These are phyloP conservation scores for Meiosimyza decipiens DNA, from an alignment of 2,888 invertebrate genomes.

Conservation along the genomic window DNA sequence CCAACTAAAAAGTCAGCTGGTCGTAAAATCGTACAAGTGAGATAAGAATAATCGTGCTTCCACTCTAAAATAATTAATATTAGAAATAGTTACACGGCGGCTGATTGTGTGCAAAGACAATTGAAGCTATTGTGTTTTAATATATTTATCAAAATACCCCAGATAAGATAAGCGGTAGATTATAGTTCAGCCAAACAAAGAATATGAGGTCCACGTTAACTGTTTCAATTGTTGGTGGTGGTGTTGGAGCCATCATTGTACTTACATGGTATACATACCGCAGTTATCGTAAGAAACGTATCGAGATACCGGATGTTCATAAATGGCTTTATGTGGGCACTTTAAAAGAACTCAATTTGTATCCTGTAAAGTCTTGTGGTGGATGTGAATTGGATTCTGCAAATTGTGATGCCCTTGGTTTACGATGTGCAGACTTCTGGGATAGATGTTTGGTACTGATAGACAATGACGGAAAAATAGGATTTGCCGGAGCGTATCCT, in stretches of 20 bases:
- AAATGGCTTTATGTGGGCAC: conserved; percentile 40
- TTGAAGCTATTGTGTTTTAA: too few relatives aligned
- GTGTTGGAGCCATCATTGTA: conserved; percentile 29
- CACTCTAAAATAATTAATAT: too few relatives aligned
- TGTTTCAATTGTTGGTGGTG: conserved; percentile 19
- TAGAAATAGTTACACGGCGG: too few relatives aligned
- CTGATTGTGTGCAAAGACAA: too few relatives aligned
- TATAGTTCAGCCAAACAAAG: neutral
- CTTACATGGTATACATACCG: conserved; percentile 30
- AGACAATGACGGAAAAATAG: conserved; percentile 26
- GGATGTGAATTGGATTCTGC: conserved; percentile 34
- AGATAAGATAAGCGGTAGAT: too few relatives aligned
- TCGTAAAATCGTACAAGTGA: too few relatives aligned
- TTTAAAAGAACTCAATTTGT: conserved; percentile 38
- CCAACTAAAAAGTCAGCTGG: too few relatives aligned
- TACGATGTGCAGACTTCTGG: conserved; percentile 28
- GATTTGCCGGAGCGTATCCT: conserved; percentile 38
- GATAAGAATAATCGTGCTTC: too few relatives aligned
- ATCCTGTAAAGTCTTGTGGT: conserved; percentile 40
- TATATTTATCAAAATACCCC: too few relatives aligned
- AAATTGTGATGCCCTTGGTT: conserved; percentile 36
- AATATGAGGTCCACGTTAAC: conserved; percentile 6
- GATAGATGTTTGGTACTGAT: conserved; percentile 38
- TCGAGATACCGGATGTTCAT: neutral
- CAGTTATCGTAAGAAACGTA: neutral